Percentiles rank a stretch among this genome's conserved stretches.
These are phyloP conservation scores for Calidris pugnax DNA, from an alignment of 2,113 vertebrate species.

Conservation along the genomic window DNA sequence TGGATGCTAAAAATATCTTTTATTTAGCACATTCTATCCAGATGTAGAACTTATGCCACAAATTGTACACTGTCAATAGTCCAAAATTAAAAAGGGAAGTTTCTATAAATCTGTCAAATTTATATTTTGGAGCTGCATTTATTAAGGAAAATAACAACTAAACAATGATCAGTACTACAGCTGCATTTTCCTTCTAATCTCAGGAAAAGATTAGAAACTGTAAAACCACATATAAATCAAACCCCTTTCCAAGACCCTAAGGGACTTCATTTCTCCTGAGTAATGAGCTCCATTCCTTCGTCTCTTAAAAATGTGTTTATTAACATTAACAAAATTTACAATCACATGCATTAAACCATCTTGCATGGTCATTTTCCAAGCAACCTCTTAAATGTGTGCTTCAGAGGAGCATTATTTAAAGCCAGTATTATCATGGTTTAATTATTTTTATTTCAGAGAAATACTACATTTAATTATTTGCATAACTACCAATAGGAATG, in stretches of 20 bases:
- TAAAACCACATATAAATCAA: conserved; percentile 24
- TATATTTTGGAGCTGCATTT: background rate
- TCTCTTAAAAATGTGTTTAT: conserved; percentile 31
- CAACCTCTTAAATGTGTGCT: background rate
- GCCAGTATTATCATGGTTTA: background rate
- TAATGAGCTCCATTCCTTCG: background rate
- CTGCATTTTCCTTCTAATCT: background rate
- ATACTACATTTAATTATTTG: background rate
- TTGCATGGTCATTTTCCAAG: conserved; percentile 4
- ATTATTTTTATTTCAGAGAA: conserved; percentile 10
- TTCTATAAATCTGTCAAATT: conserved; percentile 15
- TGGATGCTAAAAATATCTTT: background rate
- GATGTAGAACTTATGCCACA: background rate
- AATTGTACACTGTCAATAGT: background rate
- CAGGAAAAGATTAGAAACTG: conserved; percentile 2
- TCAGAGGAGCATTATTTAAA: background rate
- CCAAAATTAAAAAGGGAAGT: background rate
- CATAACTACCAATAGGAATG: background rate
- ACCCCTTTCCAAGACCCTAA: background rate
- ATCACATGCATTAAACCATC: background rate
- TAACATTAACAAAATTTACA: conserved; percentile 26
- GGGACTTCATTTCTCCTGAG: background rate
- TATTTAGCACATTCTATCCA: background rate
- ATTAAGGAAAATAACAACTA: background rate
- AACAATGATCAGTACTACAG: background rate